Base-by-base conservation (phyloP, 2,888 invertebrate genomes). In the Eristalis tenax region DNA sequence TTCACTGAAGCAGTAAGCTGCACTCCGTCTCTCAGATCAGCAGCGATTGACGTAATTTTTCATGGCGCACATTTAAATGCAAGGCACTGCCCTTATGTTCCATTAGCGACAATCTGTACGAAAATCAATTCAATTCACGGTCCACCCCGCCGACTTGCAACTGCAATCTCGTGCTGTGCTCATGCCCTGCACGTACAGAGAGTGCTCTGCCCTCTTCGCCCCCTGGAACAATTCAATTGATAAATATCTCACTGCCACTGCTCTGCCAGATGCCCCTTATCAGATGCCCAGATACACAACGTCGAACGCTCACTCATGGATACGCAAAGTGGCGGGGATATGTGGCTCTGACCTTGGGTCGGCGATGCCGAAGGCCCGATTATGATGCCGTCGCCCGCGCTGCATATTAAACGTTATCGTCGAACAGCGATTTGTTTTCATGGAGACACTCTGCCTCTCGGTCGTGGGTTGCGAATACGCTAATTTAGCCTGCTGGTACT, bases 401-500 rank as follows among this genome's bases (percentile, higher is more conserved):
- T 78, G 85, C 56, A 83, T 87, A 79, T 76, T 83, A 76, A 87
- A 78, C 26, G 63, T 50, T 40, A 74, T 28, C 38, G 40, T 40
- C n/a, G 35, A 68, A 28, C 61, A 70, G 74, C 71, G 57, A 68
- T 68, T 86, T 75, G 65, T 43, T 73, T 76, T 76, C 68, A 75
- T 28, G 61, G 74, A 40, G 75, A n/a, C 73, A 18, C 38, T 43
- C 69, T 43, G 11, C 13, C 4, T 26, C 22, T 23, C 10, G 22
- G 13, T 8, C 38, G n/a, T n/a, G n/a, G n/a, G n/a, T 35, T 26
- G 63, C 22, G 69, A 82, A 63, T 68, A 50, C 57, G 66, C 28
- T 57, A 61, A 68, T 66, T 65, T 66, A 70, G 59, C 10, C 32
- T 22, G 23, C 18, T 68, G 26, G 3, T 92, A 98, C 98, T 98